phyloP scores from a whole-genome alignment of 2,888 invertebrate genomes.

The Timema cristinae region DNA sequence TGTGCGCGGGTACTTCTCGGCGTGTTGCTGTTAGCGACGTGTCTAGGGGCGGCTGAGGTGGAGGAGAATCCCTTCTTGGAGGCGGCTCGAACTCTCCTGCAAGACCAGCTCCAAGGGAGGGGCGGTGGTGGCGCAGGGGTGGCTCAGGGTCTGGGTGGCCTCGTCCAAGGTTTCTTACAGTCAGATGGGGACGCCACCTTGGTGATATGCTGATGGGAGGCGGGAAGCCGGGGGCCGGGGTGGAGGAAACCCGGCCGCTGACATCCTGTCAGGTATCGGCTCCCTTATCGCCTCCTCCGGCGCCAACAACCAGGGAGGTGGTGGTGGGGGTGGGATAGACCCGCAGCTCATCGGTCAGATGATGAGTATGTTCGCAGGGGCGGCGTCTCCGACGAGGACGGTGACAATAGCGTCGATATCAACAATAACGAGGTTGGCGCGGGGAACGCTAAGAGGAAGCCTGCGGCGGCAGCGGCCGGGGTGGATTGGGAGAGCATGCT shows the following conservation, averaged over 20 bases:
- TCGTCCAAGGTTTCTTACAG: slow-evolving; percentile 65
- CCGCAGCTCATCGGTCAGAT: slow-evolving; percentile 56
- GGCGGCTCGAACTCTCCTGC: slow-evolving; percentile 63
- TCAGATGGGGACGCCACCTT: slow-evolving; percentile 60
- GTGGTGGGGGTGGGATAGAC: slow-evolving; percentile 49
- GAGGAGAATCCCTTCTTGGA: slow-evolving; percentile 62
- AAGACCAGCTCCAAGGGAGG: slow-evolving; percentile 48
- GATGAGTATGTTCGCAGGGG: slow-evolving; percentile 52
- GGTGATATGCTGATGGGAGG: slow-evolving; percentile 33
- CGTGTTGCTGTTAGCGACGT: not conserved
- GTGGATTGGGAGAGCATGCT: slow-evolving; percentile 31
- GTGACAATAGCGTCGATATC: slow-evolving; percentile 31
- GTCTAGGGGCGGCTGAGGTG: slow-evolving; percentile 41
- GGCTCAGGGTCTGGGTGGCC: slow-evolving; percentile 56
- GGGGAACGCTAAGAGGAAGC: slow-evolving; percentile 20
- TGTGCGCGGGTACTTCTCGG: not conserved
- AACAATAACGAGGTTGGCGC: slow-evolving; percentile 27
- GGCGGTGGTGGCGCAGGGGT: slow-evolving; percentile 41
- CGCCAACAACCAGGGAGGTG: not conserved
- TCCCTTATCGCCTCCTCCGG: slow-evolving; percentile 35
- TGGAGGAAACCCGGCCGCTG: slow-evolving; percentile 38
- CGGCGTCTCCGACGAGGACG: slow-evolving; percentile 26
- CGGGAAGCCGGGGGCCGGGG: slow-evolving; percentile 34
- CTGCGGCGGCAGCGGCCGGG: slow-evolving; percentile 21
- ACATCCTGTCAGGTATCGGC: slow-evolving; percentile 42